Base-by-base conservation (phyloP, 53 echinoderm and acorn worm genomes). In the Apostichopus leukothele region DNA sequence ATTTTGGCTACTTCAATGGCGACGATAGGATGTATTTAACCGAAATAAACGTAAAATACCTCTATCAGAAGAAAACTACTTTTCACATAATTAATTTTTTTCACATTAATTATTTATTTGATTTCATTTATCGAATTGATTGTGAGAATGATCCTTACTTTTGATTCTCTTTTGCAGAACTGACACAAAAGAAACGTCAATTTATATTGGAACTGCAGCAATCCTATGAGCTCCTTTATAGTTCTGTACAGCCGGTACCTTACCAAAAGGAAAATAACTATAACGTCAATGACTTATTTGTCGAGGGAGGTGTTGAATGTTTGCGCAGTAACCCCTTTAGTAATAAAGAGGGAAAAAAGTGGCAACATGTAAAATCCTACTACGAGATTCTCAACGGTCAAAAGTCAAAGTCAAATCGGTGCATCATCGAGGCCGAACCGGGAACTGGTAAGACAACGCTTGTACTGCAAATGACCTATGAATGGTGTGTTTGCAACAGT, bases 391-490 rank as follows among this genome's bases (percentile, higher is more conserved):
- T 39, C 50, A 14, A 39, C 26, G 50, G 14, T 39, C 77, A 39
- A 14, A 22, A 0, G 39, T 13, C 52, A 12, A 76, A 76, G 20
- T 25, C 77, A 21, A 76, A 52, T 52, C 77, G 77, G 4, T 52
- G 7, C 8, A 76, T 76, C 77, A 39, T 76, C 1, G 77, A 76
- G 20, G 77, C 50, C 16, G 77, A 76, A 52, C 77, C 77, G 10
- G 77, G 77, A 14, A 51, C 50, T 52, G 77, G 77, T 6, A 76
- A 76, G 77, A 27, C 77, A 22, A 76, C 77, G 7, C 77, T 76
- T 13, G 16, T 52, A 26, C 77, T 76, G 50, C 77, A 76, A 39
- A 39, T 76, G 50, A 13, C 77, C 26, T 76, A 76, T 21, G 77
- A 76, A 52, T 76, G 77, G 77, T 76, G 77, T 39, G 11, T 51